phyloP scores from a whole-genome alignment of 1,140 invertebrate genomes.

The Onthophagus taurus region DNA sequence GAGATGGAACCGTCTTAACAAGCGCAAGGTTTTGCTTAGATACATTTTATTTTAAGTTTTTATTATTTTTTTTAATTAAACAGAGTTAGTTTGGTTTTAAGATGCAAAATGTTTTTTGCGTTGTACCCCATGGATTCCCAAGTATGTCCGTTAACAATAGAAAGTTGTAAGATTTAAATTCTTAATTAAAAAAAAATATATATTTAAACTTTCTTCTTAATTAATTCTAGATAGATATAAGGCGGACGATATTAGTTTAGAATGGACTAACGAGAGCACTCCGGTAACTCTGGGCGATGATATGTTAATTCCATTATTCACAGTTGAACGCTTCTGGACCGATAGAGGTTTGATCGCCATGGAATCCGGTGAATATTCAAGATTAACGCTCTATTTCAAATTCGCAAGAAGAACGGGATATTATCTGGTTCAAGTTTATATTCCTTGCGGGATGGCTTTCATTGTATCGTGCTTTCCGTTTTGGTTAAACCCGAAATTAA shows the following conservation, averaged over 20 bases:
- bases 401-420: constrained; percentile 2
- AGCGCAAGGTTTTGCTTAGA: constrained; percentile 12
- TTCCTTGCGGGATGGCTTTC: constrained; percentile 5
- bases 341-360: background rate
- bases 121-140: constrained; percentile 3
- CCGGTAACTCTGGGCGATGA: background rate
- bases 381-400: background rate
- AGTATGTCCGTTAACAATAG: background rate
- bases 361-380: constrained; percentile 8
- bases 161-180: background rate
- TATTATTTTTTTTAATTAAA: background rate
- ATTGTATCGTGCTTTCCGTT: constrained; percentile 4
- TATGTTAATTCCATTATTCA: constrained; percentile 4
- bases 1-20: constrained; percentile 7
- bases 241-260: background rate
- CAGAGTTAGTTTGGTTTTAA: constrained; percentile 3
- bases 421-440: constrained; percentile 4
- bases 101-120: constrained; percentile 3
- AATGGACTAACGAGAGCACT: background rate
- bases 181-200: background rate
- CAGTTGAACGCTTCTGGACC: background rate
- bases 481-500: constrained; percentile 9
- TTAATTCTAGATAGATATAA: constrained; percentile 6
- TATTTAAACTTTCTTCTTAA: no score
- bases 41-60: background rate